Base-by-base conservation (phyloP, 2,113 vertebrate genomes). In the Gymnorhina tibicen region DNA sequence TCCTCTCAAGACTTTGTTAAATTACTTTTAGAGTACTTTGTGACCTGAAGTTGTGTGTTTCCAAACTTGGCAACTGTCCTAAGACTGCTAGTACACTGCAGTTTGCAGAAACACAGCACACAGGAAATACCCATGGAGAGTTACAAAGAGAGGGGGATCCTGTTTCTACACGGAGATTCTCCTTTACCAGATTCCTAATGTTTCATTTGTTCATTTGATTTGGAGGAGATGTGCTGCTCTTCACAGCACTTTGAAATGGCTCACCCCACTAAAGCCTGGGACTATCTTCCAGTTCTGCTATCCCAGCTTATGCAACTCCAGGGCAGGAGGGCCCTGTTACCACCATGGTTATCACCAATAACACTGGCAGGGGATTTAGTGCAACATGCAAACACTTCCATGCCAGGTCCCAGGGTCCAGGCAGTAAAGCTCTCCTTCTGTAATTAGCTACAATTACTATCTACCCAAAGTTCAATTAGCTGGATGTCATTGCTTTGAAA, bases 281-380 rank as follows among this genome's bases (percentile, higher is more conserved):
- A 24, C 7, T 1, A 2, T 67, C 46, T 77, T 28, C 53, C 62
- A 85, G 44, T 5, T 46, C 56, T 14, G 6, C n/a, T 33, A 10
- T 20, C 22, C 63, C 62, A 53, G 37, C 5, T 41, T 4, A 17
- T 26, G 53, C 42, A 76, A 9, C 22, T 42, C 9, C 47, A n/a
- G 60, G 18, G n/a, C 46, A 78, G 44, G 23, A 52, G 26, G 18
- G 52, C 56, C 50, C 46, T 0, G 0, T 23, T 47, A 9, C 27
- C 44, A 16, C 35, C 0, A 0, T 11, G 26, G 37, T 78, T 47
- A 64, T 46, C 35, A 26, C 19, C 35, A 56, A 1, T 5, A 58
- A n/a, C 0, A 1, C 58, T 72, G 8, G 7, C 0, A 0, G 33
- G 10, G 33, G 47, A 63, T 55, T 37, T 42, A 8, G 10, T 8